Percentiles rank a stretch among this genome's conserved stretches.
These are phyloP conservation scores for Gymnoscopelus braueri DNA, from an alignment of 2,797 vertebrate species.

Conservation along the genomic window DNA sequence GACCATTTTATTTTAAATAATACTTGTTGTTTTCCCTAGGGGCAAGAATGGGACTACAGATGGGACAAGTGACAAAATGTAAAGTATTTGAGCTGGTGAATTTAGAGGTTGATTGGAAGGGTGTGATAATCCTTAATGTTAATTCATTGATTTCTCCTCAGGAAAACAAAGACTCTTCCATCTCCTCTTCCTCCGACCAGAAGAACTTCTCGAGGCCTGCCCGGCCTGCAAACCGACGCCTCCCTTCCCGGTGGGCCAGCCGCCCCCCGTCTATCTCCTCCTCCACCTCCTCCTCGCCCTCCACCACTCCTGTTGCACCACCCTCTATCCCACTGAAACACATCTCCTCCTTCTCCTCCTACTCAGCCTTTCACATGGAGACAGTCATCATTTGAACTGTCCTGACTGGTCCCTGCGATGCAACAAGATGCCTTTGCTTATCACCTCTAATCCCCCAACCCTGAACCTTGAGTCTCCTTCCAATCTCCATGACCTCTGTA, in stretches of 20 bases:
- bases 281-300: conserved; percentile 67
- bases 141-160: conserved; percentile 74
- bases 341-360: conserved; percentile 71
- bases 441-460: conserved; percentile 13
- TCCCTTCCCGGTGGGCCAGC: conserved; percentile 93
- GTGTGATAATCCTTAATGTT: conserved; percentile 71
- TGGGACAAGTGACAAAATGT: conserved; percentile 75
- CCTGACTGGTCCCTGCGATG: conserved; percentile 20
- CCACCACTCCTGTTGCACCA: conserved; percentile 55
- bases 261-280: conserved; percentile 69
- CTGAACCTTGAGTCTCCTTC: conserved; percentile 32
- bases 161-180: conserved; percentile 64
- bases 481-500: conserved; percentile 62
- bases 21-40: conserved; percentile 72
- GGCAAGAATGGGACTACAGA: conserved; percentile 67
- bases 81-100: conserved; percentile 70
- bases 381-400: conserved; percentile 80
- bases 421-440: conserved; percentile 54
- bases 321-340: conserved; percentile 66
- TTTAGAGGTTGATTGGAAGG: conserved; percentile 41
- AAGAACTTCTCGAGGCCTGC: conserved; percentile 93
- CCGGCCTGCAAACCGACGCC: conserved; percentile 90
- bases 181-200: conserved; percentile 66
- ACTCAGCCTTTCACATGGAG: conserved; percentile 80
- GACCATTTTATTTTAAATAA: conserved; percentile 66